These are phyloP conservation scores for Circaetus gallicus DNA, from an alignment of 2,113 vertebrate species.

Conservation along the genomic window DNA sequence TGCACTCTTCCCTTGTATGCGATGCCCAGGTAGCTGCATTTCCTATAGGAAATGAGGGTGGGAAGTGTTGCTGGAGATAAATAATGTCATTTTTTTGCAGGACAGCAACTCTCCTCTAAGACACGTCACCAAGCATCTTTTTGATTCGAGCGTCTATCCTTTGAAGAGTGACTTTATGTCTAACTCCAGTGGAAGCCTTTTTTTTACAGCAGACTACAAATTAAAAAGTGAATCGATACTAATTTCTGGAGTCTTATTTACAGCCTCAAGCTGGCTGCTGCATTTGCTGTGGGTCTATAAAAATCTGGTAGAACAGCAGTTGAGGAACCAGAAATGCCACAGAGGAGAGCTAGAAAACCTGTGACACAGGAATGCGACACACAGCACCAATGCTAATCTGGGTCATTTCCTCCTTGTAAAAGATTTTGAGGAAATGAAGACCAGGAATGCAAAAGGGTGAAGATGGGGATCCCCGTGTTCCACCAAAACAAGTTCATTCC, in stretches of 20 bases:
- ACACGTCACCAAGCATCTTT: neutral
- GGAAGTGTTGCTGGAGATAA: neutral
- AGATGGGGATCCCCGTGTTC: rapidly evolving
- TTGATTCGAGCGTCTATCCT: neutral
- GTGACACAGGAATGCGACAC: neutral
- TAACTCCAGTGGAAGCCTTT: neutral
- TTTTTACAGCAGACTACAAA: neutral
- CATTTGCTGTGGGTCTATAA: neutral
- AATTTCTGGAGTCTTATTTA: neutral
- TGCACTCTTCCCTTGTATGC: rapidly evolving
- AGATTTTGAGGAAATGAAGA: slow-evolving; percentile 5
- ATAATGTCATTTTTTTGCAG: neutral
- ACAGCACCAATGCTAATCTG: neutral
- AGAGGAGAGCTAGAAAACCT: neutral
- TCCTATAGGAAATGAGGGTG: neutral
- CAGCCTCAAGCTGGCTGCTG: neutral
- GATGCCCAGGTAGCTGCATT: rapidly evolving
- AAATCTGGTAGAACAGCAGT: neutral
- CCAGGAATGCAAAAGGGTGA: neutral
- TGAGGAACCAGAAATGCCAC: neutral
- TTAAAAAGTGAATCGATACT: neutral
- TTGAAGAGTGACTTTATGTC: neutral
- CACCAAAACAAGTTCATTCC: neutral
- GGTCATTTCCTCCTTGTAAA: neutral
- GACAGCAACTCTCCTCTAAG: neutral